Conservation (phyloP, 2,797 vertebrate species). For the Sebastiscus albofasciatus region DNA sequence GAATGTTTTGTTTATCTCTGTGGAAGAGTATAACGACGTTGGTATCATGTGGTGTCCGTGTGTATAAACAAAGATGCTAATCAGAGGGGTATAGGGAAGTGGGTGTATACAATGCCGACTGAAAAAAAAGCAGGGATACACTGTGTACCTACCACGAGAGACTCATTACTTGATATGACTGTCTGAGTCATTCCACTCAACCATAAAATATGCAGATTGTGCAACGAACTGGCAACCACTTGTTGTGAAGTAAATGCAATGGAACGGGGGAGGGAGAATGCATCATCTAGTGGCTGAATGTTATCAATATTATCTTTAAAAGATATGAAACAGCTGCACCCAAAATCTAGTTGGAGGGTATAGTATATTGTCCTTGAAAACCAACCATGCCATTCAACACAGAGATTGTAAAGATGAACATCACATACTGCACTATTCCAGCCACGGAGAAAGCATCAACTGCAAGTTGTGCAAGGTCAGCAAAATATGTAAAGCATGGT, state of each 20-base stretch:
- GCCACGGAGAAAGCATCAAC: not conserved
- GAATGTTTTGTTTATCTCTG: not conserved
- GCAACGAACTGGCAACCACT: not conserved
- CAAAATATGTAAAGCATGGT: not conserved
- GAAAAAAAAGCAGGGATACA: not conserved
- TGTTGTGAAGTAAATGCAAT: not conserved
- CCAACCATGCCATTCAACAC: not conserved
- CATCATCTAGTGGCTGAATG: too few species aligned
- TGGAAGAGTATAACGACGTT: not conserved
- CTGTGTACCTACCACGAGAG: fast-evolving
- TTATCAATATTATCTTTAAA: too few species aligned
- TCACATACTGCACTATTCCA: not conserved
- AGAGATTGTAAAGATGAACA: not conserved
- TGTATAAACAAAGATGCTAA: not conserved
- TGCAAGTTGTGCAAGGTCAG: not conserved
- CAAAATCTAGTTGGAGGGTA: not conserved
- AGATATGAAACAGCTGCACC: not conserved
- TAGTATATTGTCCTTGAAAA: not conserved
- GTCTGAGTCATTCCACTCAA: too few species aligned
- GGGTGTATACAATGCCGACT: not conserved
- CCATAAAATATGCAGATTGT: not conserved
- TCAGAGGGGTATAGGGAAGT: not conserved
- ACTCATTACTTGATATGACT: too few species aligned
- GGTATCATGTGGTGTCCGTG: not conserved
- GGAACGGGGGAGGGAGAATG: not conserved